Base-by-base conservation (phyloP, 2,888 invertebrate species). In the Priocnemis perturbator region DNA sequence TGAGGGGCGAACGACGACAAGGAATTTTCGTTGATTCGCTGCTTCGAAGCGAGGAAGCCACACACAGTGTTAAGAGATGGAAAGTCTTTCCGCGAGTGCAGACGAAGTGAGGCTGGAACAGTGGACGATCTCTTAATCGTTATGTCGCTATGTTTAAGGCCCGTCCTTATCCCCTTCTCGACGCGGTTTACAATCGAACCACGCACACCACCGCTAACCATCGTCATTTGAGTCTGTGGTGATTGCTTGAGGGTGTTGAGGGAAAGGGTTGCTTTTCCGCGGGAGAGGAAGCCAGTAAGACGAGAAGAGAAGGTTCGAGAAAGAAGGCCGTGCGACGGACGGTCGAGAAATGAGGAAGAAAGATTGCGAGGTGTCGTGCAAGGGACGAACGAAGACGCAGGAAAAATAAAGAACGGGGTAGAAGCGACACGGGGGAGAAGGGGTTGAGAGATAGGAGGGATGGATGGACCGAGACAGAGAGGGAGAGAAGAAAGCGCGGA, bases 131-230 rank as follows among this genome's bases (percentile, higher is more conserved):
- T 67, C 79, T 78, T 80, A 77, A 78, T 71, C 67, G 77, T 70
- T 59, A 62, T 70, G 75, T 76, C 75, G 72, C 80, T 79, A 77
- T 78, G 80, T 79, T 78, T 80, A 79, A 70, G 69, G 69, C 72
- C 73, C 74, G 71, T 79, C 77, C 77, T 79, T 82, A 79, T 77
- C 78, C 69, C 75, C 76, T 78, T 74, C 81, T 79, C 80, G 81
- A 78, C 83, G 71, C 79, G 81, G 80, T 85, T 85, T 85, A 82
- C 82, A 86, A 85, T 83, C 74, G 80, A 76, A 78, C 76, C 84
- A 81, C 80, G 82, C 84, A 82, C 85, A 83, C 64, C 74, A 66
- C 71, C 73, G 64, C 73, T 67, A 79, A 73, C 72, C 77, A 75
- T 59, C 70, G 64, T 19, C 50, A 61, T 72, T 74, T 64, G 67